phyloP scores from a whole-genome alignment of 2,888 invertebrate species.

The Oscheius sp. region DNA sequence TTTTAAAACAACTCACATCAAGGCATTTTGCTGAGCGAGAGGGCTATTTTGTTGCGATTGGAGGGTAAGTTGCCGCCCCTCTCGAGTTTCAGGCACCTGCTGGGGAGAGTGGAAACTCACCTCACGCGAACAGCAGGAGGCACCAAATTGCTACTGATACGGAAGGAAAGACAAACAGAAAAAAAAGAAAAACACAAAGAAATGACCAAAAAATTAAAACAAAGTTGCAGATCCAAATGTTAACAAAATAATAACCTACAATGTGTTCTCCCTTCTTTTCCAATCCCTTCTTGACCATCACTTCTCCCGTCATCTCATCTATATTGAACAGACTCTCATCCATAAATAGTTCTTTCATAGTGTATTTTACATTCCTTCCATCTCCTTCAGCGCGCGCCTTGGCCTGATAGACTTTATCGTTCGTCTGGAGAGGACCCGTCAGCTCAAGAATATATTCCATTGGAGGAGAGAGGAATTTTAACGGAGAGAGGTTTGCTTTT shows the following conservation, averaged over 20 bases:
- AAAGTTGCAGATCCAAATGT: not conserved
- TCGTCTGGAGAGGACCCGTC: not conserved
- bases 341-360: conserved; percentile 29
- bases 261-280: conserved; percentile 46
- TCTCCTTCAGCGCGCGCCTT: conserved; percentile 28
- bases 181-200: not conserved
- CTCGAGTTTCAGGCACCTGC: too few species aligned
- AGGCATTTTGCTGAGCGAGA: too few species aligned
- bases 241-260: conserved; percentile 34
- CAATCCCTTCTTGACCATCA: conserved; percentile 41
- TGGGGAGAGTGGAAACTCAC: too few species aligned
- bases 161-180: not conserved
- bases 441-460: conserved; percentile 16
- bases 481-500: not conserved
- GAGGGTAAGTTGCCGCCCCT: too few species aligned
- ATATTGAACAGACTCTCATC: conserved; percentile 46
- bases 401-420: conserved; percentile 32
- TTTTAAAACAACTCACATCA: too few species aligned
- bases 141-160: not conserved
- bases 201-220: not conserved
- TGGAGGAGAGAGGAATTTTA: conserved; percentile 26
- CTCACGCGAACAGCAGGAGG: too few species aligned
- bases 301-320: conserved; percentile 54
- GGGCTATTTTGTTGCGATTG: too few species aligned
- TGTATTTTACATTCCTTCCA: conserved; percentile 32